phyloP scores from a whole-genome alignment of 2,113 vertebrate species.

The Hystrix brachyura region DNA sequence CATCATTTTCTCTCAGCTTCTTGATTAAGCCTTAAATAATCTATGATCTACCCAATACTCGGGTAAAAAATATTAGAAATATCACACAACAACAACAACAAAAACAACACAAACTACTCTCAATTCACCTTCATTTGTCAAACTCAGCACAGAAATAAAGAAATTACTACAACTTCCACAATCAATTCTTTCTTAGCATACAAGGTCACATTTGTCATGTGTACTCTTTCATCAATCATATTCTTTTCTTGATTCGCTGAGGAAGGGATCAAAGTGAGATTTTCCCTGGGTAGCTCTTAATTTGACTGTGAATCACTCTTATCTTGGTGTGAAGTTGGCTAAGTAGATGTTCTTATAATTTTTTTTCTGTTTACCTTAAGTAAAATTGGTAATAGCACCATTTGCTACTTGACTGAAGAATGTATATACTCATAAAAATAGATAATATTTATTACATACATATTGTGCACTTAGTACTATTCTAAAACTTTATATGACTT shows the following conservation, averaged over 20 bases:
- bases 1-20: not conserved
- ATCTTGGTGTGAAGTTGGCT: not conserved
- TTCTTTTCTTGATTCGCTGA: not conserved
- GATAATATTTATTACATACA: not conserved
- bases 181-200: not conserved
- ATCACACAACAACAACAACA: not conserved
- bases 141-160: not conserved
- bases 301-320: not conserved
- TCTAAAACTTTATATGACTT: slow-evolving; percentile 21
- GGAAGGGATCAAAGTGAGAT: not conserved
- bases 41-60: not conserved
- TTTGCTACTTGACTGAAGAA: slow-evolving; percentile 17
- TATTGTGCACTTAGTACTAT: not conserved
- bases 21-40: not conserved
- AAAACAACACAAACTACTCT: not conserved
- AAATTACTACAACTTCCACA: slow-evolving; percentile 21
- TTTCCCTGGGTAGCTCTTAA: not conserved
- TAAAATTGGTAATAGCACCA: not conserved
- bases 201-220: slow-evolving; percentile 5
- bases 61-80: slow-evolving; percentile 29
- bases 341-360: not conserved
- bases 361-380: slow-evolving; percentile 39
- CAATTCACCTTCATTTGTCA: not conserved
- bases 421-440: slow-evolving; percentile 21
- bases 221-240: not conserved